Percentiles rank a stretch among this genome's conserved stretches.
These are phyloP conservation scores for Ahaetulla prasina DNA, from an alignment of 2,113 vertebrate genomes.

Conservation along the genomic window DNA sequence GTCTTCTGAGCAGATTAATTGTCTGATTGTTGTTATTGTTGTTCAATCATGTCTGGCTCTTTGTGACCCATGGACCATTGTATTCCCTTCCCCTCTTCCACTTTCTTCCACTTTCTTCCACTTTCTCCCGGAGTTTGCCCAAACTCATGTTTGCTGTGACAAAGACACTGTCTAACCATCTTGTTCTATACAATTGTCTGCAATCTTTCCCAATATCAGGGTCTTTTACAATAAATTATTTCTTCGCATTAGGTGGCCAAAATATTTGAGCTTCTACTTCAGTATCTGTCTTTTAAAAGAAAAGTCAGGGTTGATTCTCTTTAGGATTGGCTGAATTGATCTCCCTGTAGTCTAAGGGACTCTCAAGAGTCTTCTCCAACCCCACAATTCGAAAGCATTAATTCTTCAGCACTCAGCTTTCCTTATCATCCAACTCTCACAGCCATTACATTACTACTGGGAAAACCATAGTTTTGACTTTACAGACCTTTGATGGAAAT, in stretches of 20 bases:
- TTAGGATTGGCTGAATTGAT: neutral
- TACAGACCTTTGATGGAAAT: neutral
- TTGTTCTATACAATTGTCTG: neutral
- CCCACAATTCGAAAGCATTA: neutral
- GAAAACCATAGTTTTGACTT: neutral
- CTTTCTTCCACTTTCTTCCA: neutral
- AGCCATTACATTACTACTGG: neutral
- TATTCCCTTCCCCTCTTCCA: neutral
- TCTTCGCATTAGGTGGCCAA: neutral
- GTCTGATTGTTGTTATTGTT: neutral
- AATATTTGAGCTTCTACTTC: neutral
- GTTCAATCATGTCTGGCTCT: neutral
- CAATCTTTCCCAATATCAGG: neutral
- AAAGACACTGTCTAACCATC: neutral
- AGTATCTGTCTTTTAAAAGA: neutral
- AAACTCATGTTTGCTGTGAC: neutral
- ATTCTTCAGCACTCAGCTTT: neutral
- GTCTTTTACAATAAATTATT: no score
- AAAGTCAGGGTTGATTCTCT: neutral
- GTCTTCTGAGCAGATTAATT: neutral
- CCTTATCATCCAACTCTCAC: neutral
- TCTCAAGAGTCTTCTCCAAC: neutral
- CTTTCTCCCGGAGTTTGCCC: neutral
- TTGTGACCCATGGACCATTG: neutral
- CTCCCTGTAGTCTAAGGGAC: neutral